Evolutionary conservation across 2,888 invertebrate genomes (phyloP).

Genomic region (Endotricha flammealis): DNA sequence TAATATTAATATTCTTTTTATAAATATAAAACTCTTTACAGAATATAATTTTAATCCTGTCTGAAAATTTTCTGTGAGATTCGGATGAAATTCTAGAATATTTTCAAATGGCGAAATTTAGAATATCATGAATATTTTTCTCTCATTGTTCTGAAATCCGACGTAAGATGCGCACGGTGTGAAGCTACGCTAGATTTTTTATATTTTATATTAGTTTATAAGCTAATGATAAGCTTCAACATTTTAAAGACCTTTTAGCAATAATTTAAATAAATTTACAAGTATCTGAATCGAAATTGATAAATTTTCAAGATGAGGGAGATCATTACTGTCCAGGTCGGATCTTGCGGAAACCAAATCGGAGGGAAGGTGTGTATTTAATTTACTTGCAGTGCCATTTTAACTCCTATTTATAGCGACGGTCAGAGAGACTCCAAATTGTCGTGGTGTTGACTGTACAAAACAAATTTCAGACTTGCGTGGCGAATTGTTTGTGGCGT

Average conservation of each 20-base stretch:
- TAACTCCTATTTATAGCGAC: too few species aligned
- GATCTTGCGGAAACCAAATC: constrained; percentile 82
- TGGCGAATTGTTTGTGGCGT: too few species aligned
- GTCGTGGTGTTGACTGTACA: too few species aligned
- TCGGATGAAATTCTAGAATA: too few species aligned
- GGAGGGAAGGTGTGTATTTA: constrained; percentile 71
- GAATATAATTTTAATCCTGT: constrained; percentile 5
- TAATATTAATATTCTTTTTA: too few species aligned
- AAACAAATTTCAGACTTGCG: too few species aligned
- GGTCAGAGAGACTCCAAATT: too few species aligned
- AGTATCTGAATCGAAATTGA: constrained; percentile 36
- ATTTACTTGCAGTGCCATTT: too few species aligned
- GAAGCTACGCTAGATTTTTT: constrained; percentile 40
- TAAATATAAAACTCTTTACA: too few species aligned
- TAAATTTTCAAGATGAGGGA: constrained; percentile 83
- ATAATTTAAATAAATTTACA: constrained; percentile 52
- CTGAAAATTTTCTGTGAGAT: too few species aligned
- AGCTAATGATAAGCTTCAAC: constrained; percentile 68
- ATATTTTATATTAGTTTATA: constrained; percentile 54
- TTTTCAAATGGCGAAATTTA: too few species aligned
- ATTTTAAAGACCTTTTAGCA: constrained; percentile 39
- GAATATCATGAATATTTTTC: too few species aligned
- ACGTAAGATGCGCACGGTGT: constrained; percentile 59
- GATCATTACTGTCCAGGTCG: constrained; percentile 87
- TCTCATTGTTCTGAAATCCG: constrained; percentile 51